Evolutionary conservation across 2,113 vertebrate species (phyloP).

Genomic region (Sceloporus tristichus): DNA sequence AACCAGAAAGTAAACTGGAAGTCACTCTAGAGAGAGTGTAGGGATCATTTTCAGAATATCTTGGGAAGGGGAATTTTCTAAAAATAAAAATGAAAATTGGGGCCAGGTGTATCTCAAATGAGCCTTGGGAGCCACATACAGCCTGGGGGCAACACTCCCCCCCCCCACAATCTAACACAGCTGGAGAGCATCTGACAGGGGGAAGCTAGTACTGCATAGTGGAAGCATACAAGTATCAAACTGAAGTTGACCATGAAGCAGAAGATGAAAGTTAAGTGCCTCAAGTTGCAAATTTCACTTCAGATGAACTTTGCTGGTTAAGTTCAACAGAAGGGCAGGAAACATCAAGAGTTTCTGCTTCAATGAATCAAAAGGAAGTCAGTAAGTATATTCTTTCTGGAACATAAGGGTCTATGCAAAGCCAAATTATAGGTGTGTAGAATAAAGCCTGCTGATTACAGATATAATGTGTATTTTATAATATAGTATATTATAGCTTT

Average conservation of each 20-base stretch:
- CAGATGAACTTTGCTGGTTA: constrained; percentile 12
- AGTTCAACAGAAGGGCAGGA: constrained; percentile 8
- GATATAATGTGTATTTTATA: constrained; percentile 16
- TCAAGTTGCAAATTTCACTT: constrained; percentile 44
- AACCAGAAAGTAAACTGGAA: too few species aligned
- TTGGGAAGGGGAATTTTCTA: neutral
- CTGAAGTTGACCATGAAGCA: constrained; percentile 8
- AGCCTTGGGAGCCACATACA: too few species aligned
- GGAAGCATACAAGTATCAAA: neutral
- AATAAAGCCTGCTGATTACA: constrained; percentile 18
- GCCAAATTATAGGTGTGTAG: neutral
- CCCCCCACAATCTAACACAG: too few species aligned
- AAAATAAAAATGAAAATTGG: too few species aligned
- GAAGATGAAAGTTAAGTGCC: neutral
- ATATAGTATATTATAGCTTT: constrained; percentile 19
- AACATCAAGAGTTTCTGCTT: neutral
- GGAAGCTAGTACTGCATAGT: neutral
- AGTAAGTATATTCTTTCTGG: neutral
- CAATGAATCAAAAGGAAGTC: neutral
- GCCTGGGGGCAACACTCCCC: too few species aligned
- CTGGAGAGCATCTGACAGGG: too few species aligned
- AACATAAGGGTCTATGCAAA: constrained; percentile 1
- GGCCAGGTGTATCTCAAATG: too few species aligned
- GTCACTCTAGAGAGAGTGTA: too few species aligned
- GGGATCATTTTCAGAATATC: too few species aligned